Percentiles rank a stretch among this genome's conserved stretches.
Conservation (phyloP, 2,113 vertebrate genomes). For the Setophaga kirtlandii region DNA sequence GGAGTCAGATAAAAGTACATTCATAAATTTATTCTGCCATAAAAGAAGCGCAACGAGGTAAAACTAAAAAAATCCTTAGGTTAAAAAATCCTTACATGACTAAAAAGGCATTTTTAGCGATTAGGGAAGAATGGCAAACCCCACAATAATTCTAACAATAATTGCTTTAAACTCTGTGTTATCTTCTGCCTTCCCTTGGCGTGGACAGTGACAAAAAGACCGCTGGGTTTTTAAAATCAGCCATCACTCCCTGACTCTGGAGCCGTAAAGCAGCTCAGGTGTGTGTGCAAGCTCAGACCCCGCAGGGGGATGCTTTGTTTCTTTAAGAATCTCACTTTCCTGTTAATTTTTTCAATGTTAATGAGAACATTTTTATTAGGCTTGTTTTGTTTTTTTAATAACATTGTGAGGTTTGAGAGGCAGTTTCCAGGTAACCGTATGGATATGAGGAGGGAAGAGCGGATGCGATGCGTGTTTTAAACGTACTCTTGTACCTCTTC, state of each 20-base stretch:
- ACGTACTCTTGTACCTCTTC: background rate
- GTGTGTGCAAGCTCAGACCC: background rate
- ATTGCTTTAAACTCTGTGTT: background rate
- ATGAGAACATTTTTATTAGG: conserved; percentile 51
- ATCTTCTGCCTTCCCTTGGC: background rate
- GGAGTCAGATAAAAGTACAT: conserved; percentile 23
- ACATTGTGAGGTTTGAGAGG: conserved; percentile 42
- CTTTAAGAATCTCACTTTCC: conserved; percentile 47
- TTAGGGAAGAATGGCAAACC: background rate
- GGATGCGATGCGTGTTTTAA: background rate
- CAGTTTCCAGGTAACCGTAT: conserved; percentile 62
- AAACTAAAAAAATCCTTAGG: conserved; percentile 26
- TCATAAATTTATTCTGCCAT: conserved; percentile 26
- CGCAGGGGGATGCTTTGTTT: background rate
- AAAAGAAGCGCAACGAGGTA: background rate
- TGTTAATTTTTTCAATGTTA: background rate
- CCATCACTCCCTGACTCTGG: background rate
- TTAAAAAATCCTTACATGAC: background rate
- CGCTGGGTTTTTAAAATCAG: background rate
- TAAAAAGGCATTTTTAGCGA: conserved; percentile 23
- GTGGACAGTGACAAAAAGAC: background rate
- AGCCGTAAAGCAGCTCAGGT: background rate
- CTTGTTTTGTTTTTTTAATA: conserved; percentile 49
- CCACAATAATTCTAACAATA: background rate
- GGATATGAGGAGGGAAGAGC: conserved; percentile 24